A percentile compares a stretch with the other conserved stretches of the same genome.
phyloP scores from a whole-genome alignment of 2,888 invertebrate genomes.

The Orchestes rusci region DNA sequence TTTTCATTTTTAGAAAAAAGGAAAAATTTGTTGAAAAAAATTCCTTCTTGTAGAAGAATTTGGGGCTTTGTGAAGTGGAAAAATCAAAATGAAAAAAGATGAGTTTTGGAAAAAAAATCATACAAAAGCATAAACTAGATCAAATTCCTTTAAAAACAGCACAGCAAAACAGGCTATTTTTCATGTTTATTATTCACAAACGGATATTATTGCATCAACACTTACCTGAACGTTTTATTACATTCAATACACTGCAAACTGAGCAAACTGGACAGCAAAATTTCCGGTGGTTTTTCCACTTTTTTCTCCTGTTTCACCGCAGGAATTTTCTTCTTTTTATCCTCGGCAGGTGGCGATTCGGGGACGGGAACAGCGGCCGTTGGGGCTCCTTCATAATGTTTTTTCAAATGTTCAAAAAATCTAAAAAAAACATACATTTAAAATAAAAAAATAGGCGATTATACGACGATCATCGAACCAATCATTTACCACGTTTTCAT shows the following conservation, averaged over 20 bases:
- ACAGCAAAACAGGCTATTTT: neutral
- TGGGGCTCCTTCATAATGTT: slow-evolving; percentile 58
- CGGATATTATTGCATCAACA: neutral
- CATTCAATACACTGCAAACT: slow-evolving; percentile 41
- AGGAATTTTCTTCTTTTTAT: slow-evolving; percentile 18
- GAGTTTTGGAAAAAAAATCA: no score
- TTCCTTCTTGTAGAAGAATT: no score
- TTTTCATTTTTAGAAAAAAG: no score
- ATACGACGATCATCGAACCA: no score
- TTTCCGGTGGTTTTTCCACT: slow-evolving; percentile 27
- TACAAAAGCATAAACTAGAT: no score
- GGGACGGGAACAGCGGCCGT: neutral
- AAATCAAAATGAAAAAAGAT: no score
- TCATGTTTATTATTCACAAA: no score
- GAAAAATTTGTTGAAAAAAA: no score
- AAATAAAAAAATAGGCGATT: neutral
- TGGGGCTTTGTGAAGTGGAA: no score
- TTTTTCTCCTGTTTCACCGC: slow-evolving; percentile 23
- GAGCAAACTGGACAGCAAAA: slow-evolving; percentile 36
- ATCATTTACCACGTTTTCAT: no score
- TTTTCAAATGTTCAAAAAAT: slow-evolving; percentile 80
- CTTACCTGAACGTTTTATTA: slow-evolving; percentile 50
- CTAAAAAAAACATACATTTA: slow-evolving; percentile 31
- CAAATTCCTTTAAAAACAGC: neutral
- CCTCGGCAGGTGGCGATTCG: slow-evolving; percentile 7